Percentiles rank a stretch among this genome's conserved stretches.
Evolutionary conservation across 1,140 invertebrate species (phyloP).

Genomic region (Capitella teleta): DNA sequence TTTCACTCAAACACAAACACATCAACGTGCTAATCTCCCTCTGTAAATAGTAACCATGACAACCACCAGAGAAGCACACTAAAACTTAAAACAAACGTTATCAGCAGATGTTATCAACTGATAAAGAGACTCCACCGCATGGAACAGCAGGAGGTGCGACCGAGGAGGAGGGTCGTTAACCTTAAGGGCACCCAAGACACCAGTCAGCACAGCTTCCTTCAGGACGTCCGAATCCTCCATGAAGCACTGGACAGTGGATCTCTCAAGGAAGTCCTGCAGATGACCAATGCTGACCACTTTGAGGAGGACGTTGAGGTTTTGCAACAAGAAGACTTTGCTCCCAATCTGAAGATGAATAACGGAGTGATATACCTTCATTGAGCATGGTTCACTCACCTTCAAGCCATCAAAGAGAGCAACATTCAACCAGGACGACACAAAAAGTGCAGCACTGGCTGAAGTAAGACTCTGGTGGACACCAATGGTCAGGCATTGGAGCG

Average conservation of each 20-base stretch:
- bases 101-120: no score
- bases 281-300: no score
- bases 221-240: background rate
- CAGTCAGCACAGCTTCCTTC: background rate
- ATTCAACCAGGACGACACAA: conserved; percentile 2
- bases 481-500: background rate
- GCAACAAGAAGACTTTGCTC: no score
- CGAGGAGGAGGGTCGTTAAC: conserved; percentile 4
- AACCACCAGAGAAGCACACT: no score
- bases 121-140: no score
- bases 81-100: no score
- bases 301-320: no score
- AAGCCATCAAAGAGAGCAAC: background rate
- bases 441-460: conserved; percentile 4
- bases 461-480: background rate
- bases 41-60: no score
- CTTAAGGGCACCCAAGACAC: background rate
- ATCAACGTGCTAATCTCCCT: no score
- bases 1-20: no score
- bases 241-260: conserved; percentile 1
- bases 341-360: no score
- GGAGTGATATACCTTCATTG: background rate
- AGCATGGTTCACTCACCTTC: background rate
- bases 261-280: background rate
- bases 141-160: no score